Evolutionary conservation across 2,888 invertebrate genomes (phyloP).

Genomic region (Odiellus spinosus): DNA sequence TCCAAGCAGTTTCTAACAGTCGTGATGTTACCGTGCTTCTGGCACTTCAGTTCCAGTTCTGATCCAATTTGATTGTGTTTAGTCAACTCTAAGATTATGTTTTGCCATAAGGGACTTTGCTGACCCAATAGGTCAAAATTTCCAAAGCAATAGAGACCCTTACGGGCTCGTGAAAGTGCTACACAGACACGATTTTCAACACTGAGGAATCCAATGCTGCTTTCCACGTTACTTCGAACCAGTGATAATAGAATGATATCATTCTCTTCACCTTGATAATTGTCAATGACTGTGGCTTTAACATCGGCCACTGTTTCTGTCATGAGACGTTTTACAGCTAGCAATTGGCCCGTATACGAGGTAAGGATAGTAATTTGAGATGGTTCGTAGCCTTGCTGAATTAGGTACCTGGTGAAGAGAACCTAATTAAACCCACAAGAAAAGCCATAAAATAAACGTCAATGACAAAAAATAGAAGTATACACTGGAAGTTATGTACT

Average conservation of each 20-base stretch:
- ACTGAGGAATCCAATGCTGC: slow-evolving; percentile 51
- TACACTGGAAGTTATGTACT: too few species aligned
- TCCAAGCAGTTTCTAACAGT: slow-evolving; percentile 8
- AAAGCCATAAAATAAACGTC: too few species aligned
- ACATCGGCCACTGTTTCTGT: too few species aligned
- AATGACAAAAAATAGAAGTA: too few species aligned
- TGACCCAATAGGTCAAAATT: slow-evolving; percentile 31
- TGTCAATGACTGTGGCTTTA: slow-evolving; percentile 40
- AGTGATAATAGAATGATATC: slow-evolving; percentile 60
- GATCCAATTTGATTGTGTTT: slow-evolving; percentile 9
- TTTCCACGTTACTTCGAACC: slow-evolving; percentile 52
- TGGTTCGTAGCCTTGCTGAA: slow-evolving; percentile 42
- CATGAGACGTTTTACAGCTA: slow-evolving; percentile 24
- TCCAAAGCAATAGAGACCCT: slow-evolving; percentile 55
- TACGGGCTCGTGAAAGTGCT: slow-evolving; percentile 36
- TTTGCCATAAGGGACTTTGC: slow-evolving; percentile 12
- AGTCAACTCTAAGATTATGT: slow-evolving; percentile 7
- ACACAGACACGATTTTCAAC: slow-evolving; percentile 49
- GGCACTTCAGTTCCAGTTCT: slow-evolving; percentile 11
- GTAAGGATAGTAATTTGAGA: slow-evolving; percentile 54
- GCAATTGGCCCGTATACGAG: slow-evolving; percentile 53
- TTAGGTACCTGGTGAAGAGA: slow-evolving; percentile 40
- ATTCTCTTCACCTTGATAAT: slow-evolving; percentile 65
- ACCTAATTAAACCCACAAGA: too few species aligned
- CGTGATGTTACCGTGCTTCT: slow-evolving; percentile 9